A percentile compares a stretch with the other conserved stretches of the same genome.
phyloP scores from a whole-genome alignment of 2,888 invertebrate species.

The Xestia xanthographa region DNA sequence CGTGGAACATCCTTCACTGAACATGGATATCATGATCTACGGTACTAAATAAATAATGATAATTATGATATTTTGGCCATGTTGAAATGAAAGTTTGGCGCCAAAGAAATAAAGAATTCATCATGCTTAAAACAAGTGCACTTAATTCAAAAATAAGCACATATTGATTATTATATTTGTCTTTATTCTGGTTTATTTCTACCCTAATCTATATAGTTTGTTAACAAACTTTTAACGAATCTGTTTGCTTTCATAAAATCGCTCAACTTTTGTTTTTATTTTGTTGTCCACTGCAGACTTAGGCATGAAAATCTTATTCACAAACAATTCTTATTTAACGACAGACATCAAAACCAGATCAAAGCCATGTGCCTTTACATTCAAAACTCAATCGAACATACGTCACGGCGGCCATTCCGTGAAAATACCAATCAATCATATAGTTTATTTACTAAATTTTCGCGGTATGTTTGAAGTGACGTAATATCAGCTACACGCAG shows the following conservation, averaged over 20 bases:
- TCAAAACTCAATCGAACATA: conserved; percentile 37
- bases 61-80: too few relatives aligned
- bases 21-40: neutral
- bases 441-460: conserved; percentile 52
- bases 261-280: conserved; percentile 41
- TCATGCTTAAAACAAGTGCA: neutral
- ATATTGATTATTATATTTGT: neutral
- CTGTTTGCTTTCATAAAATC: conserved; percentile 14
- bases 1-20: neutral
- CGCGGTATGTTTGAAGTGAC: conserved; percentile 36
- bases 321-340: conserved; percentile 40
- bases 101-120: neutral
- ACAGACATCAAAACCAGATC: conserved; percentile 41
- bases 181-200: conserved; percentile 1
- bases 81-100: neutral
- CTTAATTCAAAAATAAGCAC: neutral
- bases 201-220: neutral
- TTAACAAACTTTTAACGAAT: conserved; percentile 17
- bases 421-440: conserved; percentile 52
- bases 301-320: conserved; percentile 9
- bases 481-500: conserved; percentile 19
- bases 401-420: conserved; percentile 43
- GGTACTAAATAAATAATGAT: neutral
- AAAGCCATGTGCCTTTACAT: conserved; percentile 41
- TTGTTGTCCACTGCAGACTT: neutral